Conservation (phyloP, 2,888 invertebrate species). For the Anticlea derivata region DNA sequence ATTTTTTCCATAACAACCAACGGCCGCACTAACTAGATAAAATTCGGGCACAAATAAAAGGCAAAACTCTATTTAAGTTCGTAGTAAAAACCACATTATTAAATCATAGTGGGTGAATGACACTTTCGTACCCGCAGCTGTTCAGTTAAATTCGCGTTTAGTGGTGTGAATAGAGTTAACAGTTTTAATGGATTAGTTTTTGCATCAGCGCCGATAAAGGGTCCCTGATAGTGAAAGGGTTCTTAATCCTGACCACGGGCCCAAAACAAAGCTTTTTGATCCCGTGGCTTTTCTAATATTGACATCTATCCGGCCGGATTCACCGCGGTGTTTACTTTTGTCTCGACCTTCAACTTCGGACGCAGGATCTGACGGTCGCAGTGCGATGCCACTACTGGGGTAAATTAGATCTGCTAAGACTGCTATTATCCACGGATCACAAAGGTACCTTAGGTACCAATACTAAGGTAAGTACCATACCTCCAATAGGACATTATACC, state of each 20-base stretch:
- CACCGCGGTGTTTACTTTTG: too few relatives aligned
- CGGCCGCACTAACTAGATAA: not conserved
- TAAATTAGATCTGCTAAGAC: too few relatives aligned
- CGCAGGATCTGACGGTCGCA: too few relatives aligned
- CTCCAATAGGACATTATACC: too few relatives aligned
- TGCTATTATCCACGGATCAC: too few relatives aligned
- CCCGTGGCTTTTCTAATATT: constrained; percentile 15
- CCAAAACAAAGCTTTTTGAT: constrained; percentile 17
- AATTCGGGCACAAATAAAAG: constrained; percentile 3
- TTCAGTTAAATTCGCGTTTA: constrained; percentile 13
- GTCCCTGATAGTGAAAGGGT: constrained; percentile 17
- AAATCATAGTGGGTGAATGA: constrained; percentile 13
- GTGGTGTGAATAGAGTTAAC: constrained; percentile 19
- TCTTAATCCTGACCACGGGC: constrained; percentile 16
- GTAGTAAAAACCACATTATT: constrained; percentile 17
- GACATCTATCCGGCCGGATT: not conserved
- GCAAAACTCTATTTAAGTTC: not conserved
- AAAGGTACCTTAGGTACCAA: too few relatives aligned
- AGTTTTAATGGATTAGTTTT: constrained; percentile 29
- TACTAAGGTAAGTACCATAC: too few relatives aligned
- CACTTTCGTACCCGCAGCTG: constrained; percentile 20
- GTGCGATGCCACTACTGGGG: too few relatives aligned
- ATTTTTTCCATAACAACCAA: not conserved
- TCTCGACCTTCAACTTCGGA: too few relatives aligned
- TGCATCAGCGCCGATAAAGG: constrained; percentile 11